Conservation (phyloP, 2,888 invertebrate species). For the Taenaris catops region DNA sequence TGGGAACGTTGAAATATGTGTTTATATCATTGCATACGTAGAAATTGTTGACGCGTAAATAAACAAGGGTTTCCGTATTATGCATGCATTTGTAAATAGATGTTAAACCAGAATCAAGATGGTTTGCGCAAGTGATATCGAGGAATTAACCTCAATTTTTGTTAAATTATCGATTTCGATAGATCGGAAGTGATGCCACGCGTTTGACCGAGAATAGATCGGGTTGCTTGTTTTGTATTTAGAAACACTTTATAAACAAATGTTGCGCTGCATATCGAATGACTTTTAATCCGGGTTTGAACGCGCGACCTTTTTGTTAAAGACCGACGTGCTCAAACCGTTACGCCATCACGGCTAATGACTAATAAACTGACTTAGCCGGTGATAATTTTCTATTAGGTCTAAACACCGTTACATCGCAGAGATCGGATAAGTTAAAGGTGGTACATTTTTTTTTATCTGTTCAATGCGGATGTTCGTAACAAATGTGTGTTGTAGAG, state of each 20-base stretch:
- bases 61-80: conserved; percentile 23
- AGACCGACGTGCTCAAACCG: too few relatives aligned
- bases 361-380: too few relatives aligned
- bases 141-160: conserved; percentile 69
- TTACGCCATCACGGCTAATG: too few relatives aligned
- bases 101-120: conserved; percentile 31
- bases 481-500: too few relatives aligned
- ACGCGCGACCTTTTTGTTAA: too few relatives aligned
- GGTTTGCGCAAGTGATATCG: conserved; percentile 51
- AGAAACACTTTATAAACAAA: conserved; percentile 14
- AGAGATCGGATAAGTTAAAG: too few relatives aligned
- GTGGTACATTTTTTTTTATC: too few relatives aligned
- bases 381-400: too few relatives aligned
- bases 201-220: conserved; percentile 18
- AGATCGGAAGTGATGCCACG: conserved; percentile 33
- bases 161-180: conserved; percentile 51
- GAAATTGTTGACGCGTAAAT: conserved; percentile 16
- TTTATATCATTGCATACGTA: conserved; percentile 15
- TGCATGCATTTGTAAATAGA: conserved; percentile 40
- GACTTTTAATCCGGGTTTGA: too few relatives aligned
- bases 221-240: conserved; percentile 32
- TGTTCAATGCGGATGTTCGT: too few relatives aligned
- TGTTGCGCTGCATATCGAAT: background rate
- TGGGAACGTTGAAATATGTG: conserved; percentile 6
- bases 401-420: too few relatives aligned